Evolutionary conservation across 1,140 invertebrate species (phyloP).

Genomic region (Diorhabda sublineata): DNA sequence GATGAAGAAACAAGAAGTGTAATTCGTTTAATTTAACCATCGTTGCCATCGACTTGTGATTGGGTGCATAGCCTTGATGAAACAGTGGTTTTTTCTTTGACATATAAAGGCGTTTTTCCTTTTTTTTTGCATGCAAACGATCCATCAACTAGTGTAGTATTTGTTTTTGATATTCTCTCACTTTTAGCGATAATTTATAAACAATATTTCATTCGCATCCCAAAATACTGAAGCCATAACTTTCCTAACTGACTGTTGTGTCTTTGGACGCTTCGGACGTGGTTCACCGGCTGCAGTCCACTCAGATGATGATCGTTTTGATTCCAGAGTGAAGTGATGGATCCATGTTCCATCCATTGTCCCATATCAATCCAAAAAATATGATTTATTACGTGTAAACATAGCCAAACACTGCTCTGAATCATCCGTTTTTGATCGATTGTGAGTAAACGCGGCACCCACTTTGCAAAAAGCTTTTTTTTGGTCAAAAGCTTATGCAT

Average conservation of each 20-base stretch:
- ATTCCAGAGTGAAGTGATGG: background rate
- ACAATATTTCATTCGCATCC: background rate
- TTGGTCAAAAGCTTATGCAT: background rate
- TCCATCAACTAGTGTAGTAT: background rate
- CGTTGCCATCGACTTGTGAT: background rate
- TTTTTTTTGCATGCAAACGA: background rate
- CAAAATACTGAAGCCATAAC: background rate
- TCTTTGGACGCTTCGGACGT: background rate
- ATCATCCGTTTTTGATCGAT: background rate
- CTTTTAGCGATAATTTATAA: background rate
- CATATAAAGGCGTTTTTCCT: background rate
- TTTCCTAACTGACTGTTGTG: background rate
- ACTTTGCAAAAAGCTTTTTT: background rate
- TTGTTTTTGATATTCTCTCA: background rate
- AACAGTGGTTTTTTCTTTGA: background rate
- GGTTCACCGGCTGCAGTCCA: background rate
- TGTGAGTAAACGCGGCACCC: background rate
- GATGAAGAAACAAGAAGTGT: background rate
- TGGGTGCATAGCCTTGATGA: background rate
- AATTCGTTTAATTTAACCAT: background rate
- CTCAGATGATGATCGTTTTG: background rate
- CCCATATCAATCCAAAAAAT: background rate
- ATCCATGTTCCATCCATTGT: background rate
- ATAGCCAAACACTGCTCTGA: background rate
- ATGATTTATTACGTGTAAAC: background rate